phyloP scores from a whole-genome alignment of 2,888 invertebrate species.

The Drosophila emarginata region DNA sequence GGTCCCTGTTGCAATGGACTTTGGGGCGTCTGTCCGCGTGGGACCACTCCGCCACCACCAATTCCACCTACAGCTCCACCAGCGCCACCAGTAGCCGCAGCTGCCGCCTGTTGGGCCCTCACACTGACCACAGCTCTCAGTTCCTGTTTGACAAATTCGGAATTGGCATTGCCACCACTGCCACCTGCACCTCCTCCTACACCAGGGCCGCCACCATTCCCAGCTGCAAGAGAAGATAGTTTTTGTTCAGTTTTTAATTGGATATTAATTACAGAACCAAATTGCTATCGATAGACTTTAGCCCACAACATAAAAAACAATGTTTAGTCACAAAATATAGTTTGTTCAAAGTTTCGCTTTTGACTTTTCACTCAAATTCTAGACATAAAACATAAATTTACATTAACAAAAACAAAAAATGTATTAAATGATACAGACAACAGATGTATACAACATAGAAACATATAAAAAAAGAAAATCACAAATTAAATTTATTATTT shows the following conservation, averaged over 20 bases:
- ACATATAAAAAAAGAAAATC: slow-evolving; percentile 36
- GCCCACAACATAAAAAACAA: slow-evolving; percentile 33
- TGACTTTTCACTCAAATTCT: slow-evolving; percentile 35
- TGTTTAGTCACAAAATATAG: slow-evolving; percentile 59
- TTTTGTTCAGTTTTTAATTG: background rate
- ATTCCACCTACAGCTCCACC: slow-evolving; percentile 64
- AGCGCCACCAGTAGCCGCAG: slow-evolving; percentile 77
- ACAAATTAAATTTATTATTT: slow-evolving; percentile 32
- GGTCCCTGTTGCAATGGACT: slow-evolving; percentile 81
- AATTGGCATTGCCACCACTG: slow-evolving; percentile 84
- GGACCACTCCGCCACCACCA: slow-evolving; percentile 64
- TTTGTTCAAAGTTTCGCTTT: background rate
- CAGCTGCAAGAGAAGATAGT: slow-evolving; percentile 55
- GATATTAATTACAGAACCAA: background rate
- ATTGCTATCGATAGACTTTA: background rate
- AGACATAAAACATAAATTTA: slow-evolving; percentile 54
- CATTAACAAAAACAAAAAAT: slow-evolving; percentile 22
- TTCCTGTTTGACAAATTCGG: slow-evolving; percentile 96
- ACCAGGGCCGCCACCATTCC: slow-evolving; percentile 41
- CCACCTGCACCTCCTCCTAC: slow-evolving; percentile 26
- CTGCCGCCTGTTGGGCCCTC: slow-evolving; percentile 85
- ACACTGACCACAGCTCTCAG: slow-evolving; percentile 94
- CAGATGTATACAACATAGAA: slow-evolving; percentile 55
- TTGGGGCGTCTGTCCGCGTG: slow-evolving; percentile 80
- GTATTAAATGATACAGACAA: slow-evolving; percentile 53